These are phyloP conservation scores for Oeneis ivallda DNA, from an alignment of 2,888 invertebrate species.

Conservation along the genomic window DNA sequence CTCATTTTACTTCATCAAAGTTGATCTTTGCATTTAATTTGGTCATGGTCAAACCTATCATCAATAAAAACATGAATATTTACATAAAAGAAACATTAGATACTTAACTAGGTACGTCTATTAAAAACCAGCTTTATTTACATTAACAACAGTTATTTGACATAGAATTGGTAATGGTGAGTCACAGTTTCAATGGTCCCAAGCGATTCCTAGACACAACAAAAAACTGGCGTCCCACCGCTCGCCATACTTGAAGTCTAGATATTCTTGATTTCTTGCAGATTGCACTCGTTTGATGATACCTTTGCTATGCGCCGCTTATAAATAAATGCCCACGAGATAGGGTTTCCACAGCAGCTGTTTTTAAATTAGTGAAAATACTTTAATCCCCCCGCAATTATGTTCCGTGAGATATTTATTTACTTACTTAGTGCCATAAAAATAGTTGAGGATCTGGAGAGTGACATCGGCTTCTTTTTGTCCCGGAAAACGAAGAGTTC, in stretches of 20 bases:
- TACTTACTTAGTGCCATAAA: no score
- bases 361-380: neutral
- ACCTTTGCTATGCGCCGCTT: constrained; percentile 53
- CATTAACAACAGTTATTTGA: constrained; percentile 39
- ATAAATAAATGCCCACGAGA: constrained; percentile 36
- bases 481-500: no score
- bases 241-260: constrained; percentile 37
- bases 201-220: constrained; percentile 22
- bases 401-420: no score
- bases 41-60: constrained; percentile 1
- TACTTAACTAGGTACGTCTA: neutral
- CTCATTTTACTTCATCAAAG: no score
- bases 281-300: constrained; percentile 54
- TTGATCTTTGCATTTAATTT: neutral
- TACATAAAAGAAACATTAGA: constrained; percentile 11
- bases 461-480: no score
- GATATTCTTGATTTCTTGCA: constrained; percentile 42
- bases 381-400: no score
- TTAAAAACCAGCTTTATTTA: constrained; percentile 11
- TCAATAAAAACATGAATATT: constrained; percentile 3
- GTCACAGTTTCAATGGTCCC: constrained; percentile 38
- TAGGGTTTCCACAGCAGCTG: constrained; percentile 24
- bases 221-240: constrained; percentile 32
- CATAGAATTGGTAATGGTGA: constrained; percentile 40
- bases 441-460: no score